Conservation (phyloP, 2,797 vertebrate genomes). For the Scolopax bukidnonensis region DNA sequence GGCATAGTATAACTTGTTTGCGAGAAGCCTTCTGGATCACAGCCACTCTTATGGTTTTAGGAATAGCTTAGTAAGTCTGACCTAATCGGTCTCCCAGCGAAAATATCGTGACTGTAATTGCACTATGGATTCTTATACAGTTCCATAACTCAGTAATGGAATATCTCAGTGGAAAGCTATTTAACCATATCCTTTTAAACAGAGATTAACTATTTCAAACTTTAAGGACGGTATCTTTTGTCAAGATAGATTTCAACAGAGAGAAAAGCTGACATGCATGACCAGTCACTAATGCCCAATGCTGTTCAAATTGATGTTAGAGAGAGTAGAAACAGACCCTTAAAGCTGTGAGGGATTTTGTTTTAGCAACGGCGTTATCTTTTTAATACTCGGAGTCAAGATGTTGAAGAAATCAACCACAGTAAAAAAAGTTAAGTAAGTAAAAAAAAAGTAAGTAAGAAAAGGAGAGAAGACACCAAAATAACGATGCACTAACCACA, state of each 20-base stretch:
- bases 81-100: slow-evolving; percentile 7
- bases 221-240: not conserved
- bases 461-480: not conserved
- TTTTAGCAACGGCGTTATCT: not conserved
- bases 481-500: not conserved
- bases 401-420: not conserved
- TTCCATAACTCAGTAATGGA: not conserved
- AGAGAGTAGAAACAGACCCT: not conserved
- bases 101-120: not conserved
- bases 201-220: not conserved
- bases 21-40: not conserved
- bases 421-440: not conserved
- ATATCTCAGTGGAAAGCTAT: slow-evolving; percentile 32
- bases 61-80: slow-evolving; percentile 23
- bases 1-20: not conserved
- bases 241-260: not conserved
- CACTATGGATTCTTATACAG: not conserved
- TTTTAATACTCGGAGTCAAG: not conserved
- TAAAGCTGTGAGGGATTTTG: not conserved
- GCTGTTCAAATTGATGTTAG: not conserved
- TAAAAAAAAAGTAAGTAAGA: not conserved
- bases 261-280: not conserved
- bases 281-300: not conserved
- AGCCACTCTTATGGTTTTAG: not conserved
- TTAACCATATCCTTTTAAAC: slow-evolving; percentile 10